A percentile compares a stretch with the other conserved stretches of the same genome.
These are phyloP conservation scores for Perizoma flavofasciatum DNA, from an alignment of 2,888 invertebrate species.

Conservation along the genomic window DNA sequence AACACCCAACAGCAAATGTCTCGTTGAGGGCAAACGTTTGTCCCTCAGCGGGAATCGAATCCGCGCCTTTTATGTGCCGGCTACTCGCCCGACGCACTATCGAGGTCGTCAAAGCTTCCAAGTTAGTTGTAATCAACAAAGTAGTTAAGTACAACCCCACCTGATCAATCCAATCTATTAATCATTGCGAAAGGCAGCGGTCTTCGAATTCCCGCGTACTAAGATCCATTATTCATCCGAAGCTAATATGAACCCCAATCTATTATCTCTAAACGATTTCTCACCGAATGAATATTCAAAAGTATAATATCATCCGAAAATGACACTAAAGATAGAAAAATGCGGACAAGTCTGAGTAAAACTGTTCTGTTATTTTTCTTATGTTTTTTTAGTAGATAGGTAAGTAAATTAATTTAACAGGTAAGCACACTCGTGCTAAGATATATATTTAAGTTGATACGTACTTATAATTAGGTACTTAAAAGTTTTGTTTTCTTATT, in stretches of 20 bases:
- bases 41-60: no score
- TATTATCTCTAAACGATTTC: conserved; percentile 82
- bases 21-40: no score
- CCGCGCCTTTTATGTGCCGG: no score
- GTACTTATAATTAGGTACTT: no score
- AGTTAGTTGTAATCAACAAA: conserved; percentile 14
- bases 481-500: no score
- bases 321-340: conserved; percentile 73
- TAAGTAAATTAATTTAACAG: no score
- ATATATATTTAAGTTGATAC: no score
- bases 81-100: no score
- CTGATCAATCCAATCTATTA: conserved; percentile 48
- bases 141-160: conserved; percentile 13
- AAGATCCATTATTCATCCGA: conserved; percentile 71
- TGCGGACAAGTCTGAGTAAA: conserved; percentile 30
- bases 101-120: not conserved
- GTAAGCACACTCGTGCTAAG: no score
- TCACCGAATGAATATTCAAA: conserved; percentile 80
- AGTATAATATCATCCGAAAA: conserved; percentile 76
- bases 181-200: conserved; percentile 53
- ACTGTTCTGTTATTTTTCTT: not conserved
- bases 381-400: no score
- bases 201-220: conserved; percentile 61
- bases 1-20: no score
- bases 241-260: conserved; percentile 77